Evolutionary conservation across 2,888 invertebrate genomes (phyloP).

Genomic region (Ischnus inquisitorius): DNA sequence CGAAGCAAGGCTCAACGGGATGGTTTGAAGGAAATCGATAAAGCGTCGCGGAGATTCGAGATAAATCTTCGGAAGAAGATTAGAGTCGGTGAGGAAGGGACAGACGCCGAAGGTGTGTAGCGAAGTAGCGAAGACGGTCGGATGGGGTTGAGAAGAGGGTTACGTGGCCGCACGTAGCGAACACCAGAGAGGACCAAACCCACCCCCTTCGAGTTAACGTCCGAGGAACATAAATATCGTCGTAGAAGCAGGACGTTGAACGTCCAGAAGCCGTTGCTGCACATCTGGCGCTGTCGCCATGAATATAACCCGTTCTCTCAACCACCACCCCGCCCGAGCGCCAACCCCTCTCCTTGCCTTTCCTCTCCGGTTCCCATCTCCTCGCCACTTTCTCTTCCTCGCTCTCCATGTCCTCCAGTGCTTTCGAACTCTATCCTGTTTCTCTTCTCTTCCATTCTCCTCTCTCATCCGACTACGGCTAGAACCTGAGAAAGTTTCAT

Average conservation of each 20-base stretch:
- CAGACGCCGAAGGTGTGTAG: background rate
- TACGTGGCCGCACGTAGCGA: conserved; percentile 73
- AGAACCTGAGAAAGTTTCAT: conserved; percentile 78
- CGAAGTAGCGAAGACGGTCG: conserved; percentile 22
- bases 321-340: conserved; percentile 44
- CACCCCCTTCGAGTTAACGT: conserved; percentile 78
- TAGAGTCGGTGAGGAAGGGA: conserved; percentile 24
- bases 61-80: conserved; percentile 50
- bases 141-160: conserved; percentile 36
- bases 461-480: conserved; percentile 55
- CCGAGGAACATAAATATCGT: conserved; percentile 82
- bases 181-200: conserved; percentile 44
- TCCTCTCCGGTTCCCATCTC: conserved; percentile 16
- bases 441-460: conserved; percentile 46
- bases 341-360: conserved; percentile 41
- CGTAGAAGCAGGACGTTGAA: conserved; percentile 80
- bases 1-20: background rate
- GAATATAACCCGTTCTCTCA: conserved; percentile 78
- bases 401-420: conserved; percentile 20
- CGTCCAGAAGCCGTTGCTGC: conserved; percentile 78
- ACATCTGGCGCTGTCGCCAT: conserved; percentile 83
- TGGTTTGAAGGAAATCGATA: conserved; percentile 26
- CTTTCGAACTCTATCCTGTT: conserved; percentile 51
- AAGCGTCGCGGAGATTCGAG: conserved; percentile 31
- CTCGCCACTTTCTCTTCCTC: conserved; percentile 61